phyloP scores from a whole-genome alignment of 2,797 vertebrate genomes.

The Hapalemur alaotrensis region DNA sequence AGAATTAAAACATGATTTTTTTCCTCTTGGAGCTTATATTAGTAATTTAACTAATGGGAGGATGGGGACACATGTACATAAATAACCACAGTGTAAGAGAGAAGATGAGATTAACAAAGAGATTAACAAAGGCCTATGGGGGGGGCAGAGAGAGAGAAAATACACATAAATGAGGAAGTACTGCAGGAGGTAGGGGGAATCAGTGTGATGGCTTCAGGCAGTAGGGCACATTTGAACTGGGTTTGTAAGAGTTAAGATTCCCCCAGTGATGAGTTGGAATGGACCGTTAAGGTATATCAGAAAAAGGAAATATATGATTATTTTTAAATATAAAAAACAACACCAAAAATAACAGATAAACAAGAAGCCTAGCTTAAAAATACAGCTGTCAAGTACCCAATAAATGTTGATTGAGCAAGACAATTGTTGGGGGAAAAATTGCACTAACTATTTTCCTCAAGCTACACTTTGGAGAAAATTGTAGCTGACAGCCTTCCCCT shows the following conservation, averaged over 20 bases:
- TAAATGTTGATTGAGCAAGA: background rate
- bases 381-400: background rate
- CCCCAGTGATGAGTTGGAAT: background rate
- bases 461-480: background rate
- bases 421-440: background rate
- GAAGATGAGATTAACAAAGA: constrained; percentile 20
- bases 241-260: background rate
- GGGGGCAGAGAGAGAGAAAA: background rate
- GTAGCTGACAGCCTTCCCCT: background rate
- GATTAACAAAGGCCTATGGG: background rate
- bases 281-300: background rate
- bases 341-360: background rate
- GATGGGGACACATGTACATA: background rate
- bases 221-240: background rate
- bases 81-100: constrained; percentile 47
- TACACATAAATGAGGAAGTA: background rate
- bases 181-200: background rate
- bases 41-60: constrained; percentile 42
- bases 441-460: background rate
- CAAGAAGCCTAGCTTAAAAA: background rate
- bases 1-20: constrained; percentile 62
- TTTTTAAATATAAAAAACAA: background rate
- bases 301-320: constrained; percentile 3
- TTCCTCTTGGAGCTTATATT: constrained; percentile 44
- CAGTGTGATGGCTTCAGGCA: background rate